Evolutionary conservation across 2,113 vertebrate species (phyloP), one percentile per base, ranked within the genome.

Genomic region (Hymenochirus boettgeri): DNA sequence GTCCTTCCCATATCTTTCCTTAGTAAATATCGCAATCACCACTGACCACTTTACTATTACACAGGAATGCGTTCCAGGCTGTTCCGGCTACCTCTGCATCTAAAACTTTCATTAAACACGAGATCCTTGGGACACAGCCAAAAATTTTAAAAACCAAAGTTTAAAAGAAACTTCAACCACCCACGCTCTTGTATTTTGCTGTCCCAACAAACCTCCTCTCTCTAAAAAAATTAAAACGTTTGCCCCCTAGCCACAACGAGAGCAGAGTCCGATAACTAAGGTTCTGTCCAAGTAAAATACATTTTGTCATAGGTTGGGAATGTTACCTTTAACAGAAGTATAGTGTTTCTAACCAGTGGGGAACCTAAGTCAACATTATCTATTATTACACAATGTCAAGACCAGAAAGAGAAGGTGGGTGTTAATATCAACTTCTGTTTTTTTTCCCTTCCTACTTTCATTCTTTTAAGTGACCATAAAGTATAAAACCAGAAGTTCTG

Each of bases 271-370:
- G 88, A 88, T 85, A 89, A 83, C 83, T 83, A 80, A 86, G 72
- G 81, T 79, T 75, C 72, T 75, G 74, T 93, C 93, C 93, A 96
- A 95, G 82, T 79, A 89, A 96, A 98, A 96, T 90, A 95, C 87
- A 96, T 95, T 95, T 90, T 91, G 90, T 97, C 93, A 96, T 91
- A 88, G 88, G 86, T 91, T 81, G 89, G 91, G 92, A 93, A 93
- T 88, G 90, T 93, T 91, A 94, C 92, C 92, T 93, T 92, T 91
- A 81, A 78, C 86, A 91, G 90, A 92, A 92, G 87, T 92, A 88
- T 90, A 90, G 91, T 87, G 87, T 91, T 92, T 86, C 89, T 88
- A 86, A 87, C 84, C 92, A 86, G 87, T 80, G 82, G 92, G 92
- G 93, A 96, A 91, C 90, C 91, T 83, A 88, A 88, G 89, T 91